Conservation (phyloP, 35 echinoderm and acorn worm genomes). For the Patiria miniata region DNA sequence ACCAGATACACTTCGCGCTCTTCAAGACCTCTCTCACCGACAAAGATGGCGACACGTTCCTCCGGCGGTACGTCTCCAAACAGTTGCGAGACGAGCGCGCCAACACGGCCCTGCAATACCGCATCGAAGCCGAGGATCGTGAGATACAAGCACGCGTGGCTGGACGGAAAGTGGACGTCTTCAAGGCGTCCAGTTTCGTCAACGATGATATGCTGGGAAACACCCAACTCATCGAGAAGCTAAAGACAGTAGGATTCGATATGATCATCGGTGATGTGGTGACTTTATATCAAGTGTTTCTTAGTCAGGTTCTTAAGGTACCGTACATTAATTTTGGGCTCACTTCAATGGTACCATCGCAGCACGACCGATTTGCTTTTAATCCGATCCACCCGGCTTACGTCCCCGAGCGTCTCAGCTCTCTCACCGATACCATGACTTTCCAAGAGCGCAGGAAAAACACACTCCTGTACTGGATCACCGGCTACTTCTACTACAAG, state of each 20-base stretch:
- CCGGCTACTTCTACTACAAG: neutral
- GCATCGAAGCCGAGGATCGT: neutral
- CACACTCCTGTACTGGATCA: neutral
- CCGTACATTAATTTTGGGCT: neutral
- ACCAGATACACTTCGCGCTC: neutral
- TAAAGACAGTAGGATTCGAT: slow-evolving; percentile 6
- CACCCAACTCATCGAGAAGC: neutral
- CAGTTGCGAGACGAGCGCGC: neutral
- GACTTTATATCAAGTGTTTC: neutral
- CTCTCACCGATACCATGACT: neutral
- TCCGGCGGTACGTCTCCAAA: neutral
- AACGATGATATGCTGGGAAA: neutral
- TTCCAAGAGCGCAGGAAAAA: neutral
- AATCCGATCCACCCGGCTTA: neutral
- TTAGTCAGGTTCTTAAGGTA: slow-evolving; percentile 1
- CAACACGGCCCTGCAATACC: neutral
- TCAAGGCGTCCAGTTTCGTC: neutral
- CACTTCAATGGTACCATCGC: neutral
- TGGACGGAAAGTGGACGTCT: neutral
- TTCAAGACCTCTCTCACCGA: neutral
- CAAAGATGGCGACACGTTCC: neutral
- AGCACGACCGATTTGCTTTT: slow-evolving; percentile 1
- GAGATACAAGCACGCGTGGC: neutral
- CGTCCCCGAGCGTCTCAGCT: neutral
- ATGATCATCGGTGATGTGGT: slow-evolving; percentile 13